Evolutionary conservation across 2,797 vertebrate species (phyloP), one percentile per base, ranked within the genome.

Genomic region (Paguma larvata): DNA sequence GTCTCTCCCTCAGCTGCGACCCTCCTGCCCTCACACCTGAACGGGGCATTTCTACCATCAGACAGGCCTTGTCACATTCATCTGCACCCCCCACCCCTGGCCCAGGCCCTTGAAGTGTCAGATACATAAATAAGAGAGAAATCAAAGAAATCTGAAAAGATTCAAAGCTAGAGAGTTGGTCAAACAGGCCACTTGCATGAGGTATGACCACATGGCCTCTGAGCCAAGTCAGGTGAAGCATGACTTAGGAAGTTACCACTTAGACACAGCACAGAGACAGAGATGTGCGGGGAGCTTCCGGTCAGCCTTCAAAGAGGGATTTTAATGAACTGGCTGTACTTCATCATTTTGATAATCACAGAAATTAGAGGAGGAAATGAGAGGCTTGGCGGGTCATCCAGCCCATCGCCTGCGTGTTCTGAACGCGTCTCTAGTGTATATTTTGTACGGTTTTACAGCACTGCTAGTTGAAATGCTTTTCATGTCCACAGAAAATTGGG

Each of bases 281-380:
- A 78, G 68, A 38, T 0, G 0, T 18, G 34, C 0, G 1, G 23
- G 88, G 38, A 75, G 27, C 16, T 6, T 18, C 1, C 2, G 46
- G 91, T 80, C 91, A 92, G 67, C 59, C 75, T 94, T 86, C 85
- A 93, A 56, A 96, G 90, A 73, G 46, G 53, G 68, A 56, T 34
- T 92, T 73, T 92, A 96, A 92, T 92, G 94, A 94, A 72, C 93
- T 68, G 92, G 85, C 70, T 0, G 0, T 5, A 75, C 68, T 78
- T 94, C 87, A 96, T 92, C 59, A 2, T 92, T 84, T 16, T 65
- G 34, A 44, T 94, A 86, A 96, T 94, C 96, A 93, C 27, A 67
- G 93, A 87, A 95, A 87, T 82, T 34, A 89, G 21, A 77, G 72
- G 32, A 95, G 73, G 51, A 72, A 79, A 92, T 9, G 94, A 70